Evolutionary conservation across 2,113 vertebrate genomes (phyloP).

Genomic region (Dolichallabes microphthalmus): DNA sequence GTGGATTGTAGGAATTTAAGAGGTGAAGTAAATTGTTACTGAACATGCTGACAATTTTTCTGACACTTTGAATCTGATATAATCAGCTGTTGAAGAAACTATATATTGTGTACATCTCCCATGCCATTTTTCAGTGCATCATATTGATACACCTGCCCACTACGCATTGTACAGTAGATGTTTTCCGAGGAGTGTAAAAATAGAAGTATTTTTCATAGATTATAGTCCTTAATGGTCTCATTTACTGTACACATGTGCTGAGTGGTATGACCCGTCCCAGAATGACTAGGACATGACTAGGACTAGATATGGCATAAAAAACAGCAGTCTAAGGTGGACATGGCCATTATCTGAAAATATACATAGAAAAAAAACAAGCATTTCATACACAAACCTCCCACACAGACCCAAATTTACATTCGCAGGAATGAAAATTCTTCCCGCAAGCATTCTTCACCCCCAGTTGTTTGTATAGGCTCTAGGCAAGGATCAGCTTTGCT

Average conservation of each 20-base stretch:
- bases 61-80: neutral
- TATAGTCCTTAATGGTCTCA: conserved; percentile 69
- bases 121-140: conserved; percentile 45
- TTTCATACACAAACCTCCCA: conserved; percentile 19
- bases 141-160: conserved; percentile 62
- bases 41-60: neutral
- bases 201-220: conserved; percentile 66
- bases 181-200: conserved; percentile 65
- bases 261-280: conserved; percentile 58
- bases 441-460: neutral
- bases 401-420: conserved; percentile 3
- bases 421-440: conserved; percentile 2
- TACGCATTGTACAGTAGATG: conserved; percentile 49
- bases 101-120: conserved; percentile 36
- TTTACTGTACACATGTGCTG: conserved; percentile 65
- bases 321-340: conserved; percentile 31
- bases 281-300: conserved; percentile 57
- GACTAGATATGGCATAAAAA: conserved; percentile 30
- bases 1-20: neutral
- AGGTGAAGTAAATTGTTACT: neutral
- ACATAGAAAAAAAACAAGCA: neutral
- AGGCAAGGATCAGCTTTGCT: neutral
- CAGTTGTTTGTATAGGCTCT: conserved; percentile 5
- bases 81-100: neutral
- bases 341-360: conserved; percentile 20